phyloP scores from a whole-genome alignment of 1,140 invertebrate species.

The Tribolium madens region DNA sequence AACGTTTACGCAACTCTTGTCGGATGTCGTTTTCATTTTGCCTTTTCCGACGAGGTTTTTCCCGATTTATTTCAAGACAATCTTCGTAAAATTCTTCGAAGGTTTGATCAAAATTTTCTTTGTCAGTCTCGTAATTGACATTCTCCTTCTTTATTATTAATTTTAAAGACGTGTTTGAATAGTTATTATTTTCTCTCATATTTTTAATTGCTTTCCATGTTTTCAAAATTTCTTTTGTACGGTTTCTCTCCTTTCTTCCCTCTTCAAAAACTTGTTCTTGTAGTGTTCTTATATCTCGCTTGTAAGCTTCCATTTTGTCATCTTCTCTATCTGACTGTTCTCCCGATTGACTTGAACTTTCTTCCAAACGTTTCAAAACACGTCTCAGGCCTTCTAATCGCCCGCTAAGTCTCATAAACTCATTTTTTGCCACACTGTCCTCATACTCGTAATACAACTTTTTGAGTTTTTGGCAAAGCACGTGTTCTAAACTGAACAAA shows the following conservation, averaged over 20 bases:
- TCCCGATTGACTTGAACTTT: constrained; percentile 23
- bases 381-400: constrained; percentile 64
- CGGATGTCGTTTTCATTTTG: constrained; percentile 59
- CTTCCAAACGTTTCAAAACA: constrained; percentile 31
- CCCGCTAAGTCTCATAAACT: constrained; percentile 58
- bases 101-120: constrained; percentile 55
- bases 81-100: constrained; percentile 64
- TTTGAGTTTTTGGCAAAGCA: constrained; percentile 62
- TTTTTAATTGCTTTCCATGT: constrained; percentile 66
- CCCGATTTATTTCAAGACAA: constrained; percentile 63
- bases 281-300: constrained; percentile 60
- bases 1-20: constrained; percentile 60
- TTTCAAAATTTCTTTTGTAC: constrained; percentile 61
- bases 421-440: constrained; percentile 54
- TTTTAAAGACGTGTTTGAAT: constrained; percentile 63
- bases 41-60: constrained; percentile 58
- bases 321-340: constrained; percentile 47
- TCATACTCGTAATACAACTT: constrained; percentile 62
- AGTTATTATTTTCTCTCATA: constrained; percentile 60
- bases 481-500: constrained; percentile 65
- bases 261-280: constrained; percentile 63
- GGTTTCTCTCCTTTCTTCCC: constrained; percentile 58
- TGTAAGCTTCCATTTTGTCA: constrained; percentile 49
- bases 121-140: constrained; percentile 48
- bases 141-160: constrained; percentile 62